Percentiles rank a stretch among this genome's conserved stretches.
These are phyloP conservation scores for Bugulina stolonifera DNA, from an alignment of 2,888 invertebrate species.

Conservation along the genomic window DNA sequence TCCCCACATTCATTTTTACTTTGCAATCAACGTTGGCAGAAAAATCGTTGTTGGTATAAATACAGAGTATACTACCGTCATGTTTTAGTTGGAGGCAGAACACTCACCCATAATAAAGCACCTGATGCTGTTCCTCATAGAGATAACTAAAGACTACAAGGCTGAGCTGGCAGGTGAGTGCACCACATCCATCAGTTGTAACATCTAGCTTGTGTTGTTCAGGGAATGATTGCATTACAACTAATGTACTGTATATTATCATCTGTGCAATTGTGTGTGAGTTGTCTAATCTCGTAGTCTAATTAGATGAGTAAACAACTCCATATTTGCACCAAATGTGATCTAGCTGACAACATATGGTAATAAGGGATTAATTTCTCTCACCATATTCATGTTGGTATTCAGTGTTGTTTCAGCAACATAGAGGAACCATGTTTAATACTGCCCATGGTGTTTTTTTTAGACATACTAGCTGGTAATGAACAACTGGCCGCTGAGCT, in stretches of 20 bases:
- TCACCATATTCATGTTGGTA: not conserved
- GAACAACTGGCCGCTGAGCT: conserved; percentile 54
- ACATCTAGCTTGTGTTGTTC: not conserved
- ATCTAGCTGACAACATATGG: not conserved
- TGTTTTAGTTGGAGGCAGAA: conserved; percentile 53
- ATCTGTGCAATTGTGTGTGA: not conserved
- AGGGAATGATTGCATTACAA: no score
- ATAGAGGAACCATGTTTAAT: no score
- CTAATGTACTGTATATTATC: no score
- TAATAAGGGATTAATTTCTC: not conserved
- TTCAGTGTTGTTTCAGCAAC: not conserved
- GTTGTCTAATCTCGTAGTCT: not conserved
- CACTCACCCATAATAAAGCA: conserved; percentile 53
- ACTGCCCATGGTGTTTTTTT: no score
- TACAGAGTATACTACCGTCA: no score
- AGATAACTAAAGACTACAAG: conserved; percentile 56
- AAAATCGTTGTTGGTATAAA: no score
- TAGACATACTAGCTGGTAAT: conserved; percentile 54
- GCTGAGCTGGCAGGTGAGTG: conserved; percentile 50
- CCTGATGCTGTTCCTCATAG: conserved; percentile 54
- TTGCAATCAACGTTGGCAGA: no score
- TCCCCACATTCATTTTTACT: no score
- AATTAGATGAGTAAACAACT: no score
- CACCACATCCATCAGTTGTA: not conserved
- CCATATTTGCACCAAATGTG: no score